Percentiles rank a stretch among this genome's conserved stretches.
Conservation (phyloP, 2,797 vertebrate genomes). For the Fundulus diaphanus region DNA sequence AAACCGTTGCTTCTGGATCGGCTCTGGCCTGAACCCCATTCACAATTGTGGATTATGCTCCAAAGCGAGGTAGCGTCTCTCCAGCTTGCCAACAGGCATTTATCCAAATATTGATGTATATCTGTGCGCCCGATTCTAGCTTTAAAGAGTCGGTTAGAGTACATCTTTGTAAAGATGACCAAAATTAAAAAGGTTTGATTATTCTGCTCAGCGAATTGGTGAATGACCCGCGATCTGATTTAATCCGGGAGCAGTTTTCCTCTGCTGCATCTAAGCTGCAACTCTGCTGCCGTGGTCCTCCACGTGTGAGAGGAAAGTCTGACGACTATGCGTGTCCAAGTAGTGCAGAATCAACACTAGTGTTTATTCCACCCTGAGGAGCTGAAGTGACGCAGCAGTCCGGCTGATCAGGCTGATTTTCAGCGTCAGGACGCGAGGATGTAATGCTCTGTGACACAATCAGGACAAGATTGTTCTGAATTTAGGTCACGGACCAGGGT, state of each 20-base stretch:
- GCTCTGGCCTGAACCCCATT: not conserved
- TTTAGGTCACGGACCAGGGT: conserved; percentile 56
- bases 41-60: not conserved
- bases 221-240: not conserved
- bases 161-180: not conserved
- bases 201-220: not conserved
- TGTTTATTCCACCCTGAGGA: conserved; percentile 35
- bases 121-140: not conserved
- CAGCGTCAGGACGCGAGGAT: conserved; percentile 37
- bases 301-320: not conserved
- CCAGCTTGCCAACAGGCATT: not conserved
- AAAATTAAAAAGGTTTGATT: not conserved
- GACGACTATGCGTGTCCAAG: not conserved
- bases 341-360: conserved; percentile 23
- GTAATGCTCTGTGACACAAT: conserved; percentile 66
- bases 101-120: not conserved
- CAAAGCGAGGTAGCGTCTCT: not conserved
- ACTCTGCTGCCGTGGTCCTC: conserved; percentile 1
- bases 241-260: not conserved
- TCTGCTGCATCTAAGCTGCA: not conserved
- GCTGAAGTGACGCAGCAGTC: conserved; percentile 24
- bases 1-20: not conserved
- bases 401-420: conserved; percentile 47
- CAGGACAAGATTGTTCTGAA: conserved; percentile 62
- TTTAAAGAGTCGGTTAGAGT: not conserved